Conservation (phyloP, 2,797 vertebrate genomes). For the Betta splendens region DNA sequence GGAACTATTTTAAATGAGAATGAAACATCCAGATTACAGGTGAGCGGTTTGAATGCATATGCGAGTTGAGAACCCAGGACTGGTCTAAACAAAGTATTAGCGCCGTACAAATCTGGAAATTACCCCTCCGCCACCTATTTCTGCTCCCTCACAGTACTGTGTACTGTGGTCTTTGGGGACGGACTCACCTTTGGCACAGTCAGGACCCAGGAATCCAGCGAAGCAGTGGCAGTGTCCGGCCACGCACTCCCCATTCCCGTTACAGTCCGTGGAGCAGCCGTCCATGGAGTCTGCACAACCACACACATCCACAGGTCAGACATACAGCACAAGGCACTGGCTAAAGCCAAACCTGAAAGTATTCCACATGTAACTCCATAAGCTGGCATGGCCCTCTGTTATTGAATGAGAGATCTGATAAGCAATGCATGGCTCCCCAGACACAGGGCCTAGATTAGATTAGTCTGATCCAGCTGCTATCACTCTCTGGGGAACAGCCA, state of each 20-base stretch:
- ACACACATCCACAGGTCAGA: constrained; percentile 32
- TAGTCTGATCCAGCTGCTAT: constrained; percentile 82
- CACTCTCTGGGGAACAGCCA: constrained; percentile 75
- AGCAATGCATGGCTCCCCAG: constrained; percentile 79
- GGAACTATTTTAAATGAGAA: too few relatives aligned
- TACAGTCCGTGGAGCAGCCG: constrained; percentile 94
- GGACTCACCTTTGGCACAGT: constrained; percentile 96
- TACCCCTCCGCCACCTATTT: too few relatives aligned
- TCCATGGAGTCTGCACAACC: constrained; percentile 87
- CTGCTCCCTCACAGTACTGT: too few relatives aligned
- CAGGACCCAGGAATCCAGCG: constrained; percentile 92
- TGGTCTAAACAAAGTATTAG: too few relatives aligned
- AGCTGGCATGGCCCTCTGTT: constrained; percentile 62
- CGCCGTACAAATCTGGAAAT: too few relatives aligned
- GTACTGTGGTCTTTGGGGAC: too few relatives aligned
- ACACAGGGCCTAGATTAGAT: constrained; percentile 77
- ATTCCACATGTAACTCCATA: constrained; percentile 60
- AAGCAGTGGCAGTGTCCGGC: constrained; percentile 96
- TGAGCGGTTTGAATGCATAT: too few relatives aligned
- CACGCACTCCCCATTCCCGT: constrained; percentile 95
- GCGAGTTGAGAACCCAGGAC: too few relatives aligned
- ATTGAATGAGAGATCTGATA: constrained; percentile 81
- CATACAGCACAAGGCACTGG: constrained; percentile 10
- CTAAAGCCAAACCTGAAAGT: constrained; percentile 36
- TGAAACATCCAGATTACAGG: too few relatives aligned